Base-by-base conservation (phyloP, 2,797 vertebrate genomes). In the Tapirus indicus region DNA sequence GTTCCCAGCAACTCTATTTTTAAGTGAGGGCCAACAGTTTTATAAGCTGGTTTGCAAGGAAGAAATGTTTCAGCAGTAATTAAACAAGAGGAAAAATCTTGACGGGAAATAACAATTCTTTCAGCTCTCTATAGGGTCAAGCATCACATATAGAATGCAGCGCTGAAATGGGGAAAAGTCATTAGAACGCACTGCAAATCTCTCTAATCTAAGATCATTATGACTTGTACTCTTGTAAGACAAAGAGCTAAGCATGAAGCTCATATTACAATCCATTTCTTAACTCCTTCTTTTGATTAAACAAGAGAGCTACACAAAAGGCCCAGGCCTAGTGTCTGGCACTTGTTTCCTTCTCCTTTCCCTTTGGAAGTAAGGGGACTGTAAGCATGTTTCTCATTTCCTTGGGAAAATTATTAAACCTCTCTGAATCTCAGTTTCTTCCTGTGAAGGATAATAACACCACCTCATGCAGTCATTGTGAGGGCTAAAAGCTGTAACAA, bases 261-360 rank as follows among this genome's bases (percentile, higher is more conserved):
- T 96, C 56, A 23, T n/a, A 21, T 20, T 68, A 17, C 9, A 62
- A 64, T 74, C 74, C 60, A 38, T 79, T 87, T 82, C n/a, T 60
- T 78, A 90, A 89, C 27, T 83, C 21, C 38, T 38, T 23, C 66
- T 90, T 86, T 94, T 72, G 64, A 66, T 93, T 93, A 84, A 95
- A 93, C 49, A 86, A 92, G 66, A 75, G 18, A 41, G 38, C 29
- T 64, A 56, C 18, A 80, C 64, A 60, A 87, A 56, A 96, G n/a
- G 13, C 62, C 44, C 49, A 78, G 87, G 41, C 4, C 0, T 13
- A 41, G 35, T 38, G 60, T 60, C 78, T 75, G 25, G 21, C 52
- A 27, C 29, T 91, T 54, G 85, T 69, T 71, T 94, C 58, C 58
- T 87, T 96, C n/a, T 7, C 56, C 18, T 87, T 75, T 92, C 56